Conservation (phyloP, 2,888 invertebrate species). For the Linnaemya vulpina region DNA sequence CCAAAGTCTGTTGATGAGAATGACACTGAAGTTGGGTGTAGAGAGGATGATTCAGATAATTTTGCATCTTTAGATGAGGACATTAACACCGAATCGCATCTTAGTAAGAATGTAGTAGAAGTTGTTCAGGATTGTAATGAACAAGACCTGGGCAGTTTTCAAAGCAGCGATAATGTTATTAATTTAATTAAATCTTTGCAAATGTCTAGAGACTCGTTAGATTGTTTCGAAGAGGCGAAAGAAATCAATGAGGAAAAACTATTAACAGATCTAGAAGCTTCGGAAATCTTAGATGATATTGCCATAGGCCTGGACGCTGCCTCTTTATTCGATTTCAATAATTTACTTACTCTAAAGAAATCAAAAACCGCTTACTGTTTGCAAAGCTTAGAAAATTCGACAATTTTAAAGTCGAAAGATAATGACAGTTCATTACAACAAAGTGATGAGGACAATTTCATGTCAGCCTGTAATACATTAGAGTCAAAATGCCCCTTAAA, state of each 20-base stretch:
- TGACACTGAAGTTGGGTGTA: not conserved
- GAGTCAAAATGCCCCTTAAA: slow-evolving; percentile 45
- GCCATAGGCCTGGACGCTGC: not conserved
- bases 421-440: not conserved
- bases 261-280: slow-evolving; percentile 10
- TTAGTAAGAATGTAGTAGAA: not conserved
- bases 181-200: slow-evolving; percentile 30
- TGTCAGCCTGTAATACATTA: slow-evolving; percentile 48
- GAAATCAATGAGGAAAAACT: not conserved
- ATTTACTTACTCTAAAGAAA: slow-evolving; percentile 14
- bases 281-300: slow-evolving; percentile 43
- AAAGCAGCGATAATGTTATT: not conserved
- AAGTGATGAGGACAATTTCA: slow-evolving; percentile 27
- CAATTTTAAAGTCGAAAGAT: not conserved
- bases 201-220: slow-evolving; percentile 63
- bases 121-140: not conserved
- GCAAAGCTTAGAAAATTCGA: slow-evolving; percentile 19
- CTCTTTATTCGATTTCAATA: slow-evolving; percentile 14
- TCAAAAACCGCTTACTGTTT: slow-evolving; percentile 24
- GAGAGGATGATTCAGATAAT: not conserved
- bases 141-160: too few species aligned
- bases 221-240: slow-evolving; percentile 46
- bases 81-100: not conserved
- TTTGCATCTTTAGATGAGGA: not conserved
- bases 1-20: slow-evolving; percentile 1